Evolutionary conservation across 2,113 vertebrate species (phyloP).

Genomic region (Strigops habroptila): DNA sequence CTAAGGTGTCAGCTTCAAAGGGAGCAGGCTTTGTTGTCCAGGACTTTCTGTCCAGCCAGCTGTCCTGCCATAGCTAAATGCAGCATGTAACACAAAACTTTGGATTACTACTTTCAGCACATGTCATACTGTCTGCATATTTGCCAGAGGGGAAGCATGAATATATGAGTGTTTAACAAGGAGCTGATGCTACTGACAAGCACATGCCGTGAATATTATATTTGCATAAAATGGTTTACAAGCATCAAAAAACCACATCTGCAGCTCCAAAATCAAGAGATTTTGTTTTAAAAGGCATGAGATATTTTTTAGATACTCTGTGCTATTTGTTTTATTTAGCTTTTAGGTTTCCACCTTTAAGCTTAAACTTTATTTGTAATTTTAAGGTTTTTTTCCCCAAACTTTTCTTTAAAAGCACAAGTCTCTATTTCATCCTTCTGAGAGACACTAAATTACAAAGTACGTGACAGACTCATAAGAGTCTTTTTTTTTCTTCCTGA

Average conservation of each 20-base stretch:
- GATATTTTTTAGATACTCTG: neutral
- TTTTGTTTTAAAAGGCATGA: neutral
- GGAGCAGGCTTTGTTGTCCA: neutral
- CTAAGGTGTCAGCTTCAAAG: neutral
- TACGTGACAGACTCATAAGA: neutral
- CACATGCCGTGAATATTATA: neutral
- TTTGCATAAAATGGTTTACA: neutral
- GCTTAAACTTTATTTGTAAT: neutral
- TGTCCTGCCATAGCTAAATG: neutral
- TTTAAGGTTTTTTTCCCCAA: fast-evolving
- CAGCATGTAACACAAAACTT: neutral
- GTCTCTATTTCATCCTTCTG: neutral
- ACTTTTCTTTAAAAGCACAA: neutral
- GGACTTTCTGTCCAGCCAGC: neutral
- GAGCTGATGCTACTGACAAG: neutral
- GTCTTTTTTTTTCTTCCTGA: neutral
- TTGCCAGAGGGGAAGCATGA: neutral
- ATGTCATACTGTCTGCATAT: neutral
- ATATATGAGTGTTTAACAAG: neutral
- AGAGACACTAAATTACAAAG: neutral
- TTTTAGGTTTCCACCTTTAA: neutral
- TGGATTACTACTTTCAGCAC: neutral
- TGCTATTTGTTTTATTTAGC: neutral
- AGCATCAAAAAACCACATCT: neutral
- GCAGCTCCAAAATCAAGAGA: neutral